phyloP scores from a whole-genome alignment of 2,113 vertebrate genomes.

The Hystrix brachyura region DNA sequence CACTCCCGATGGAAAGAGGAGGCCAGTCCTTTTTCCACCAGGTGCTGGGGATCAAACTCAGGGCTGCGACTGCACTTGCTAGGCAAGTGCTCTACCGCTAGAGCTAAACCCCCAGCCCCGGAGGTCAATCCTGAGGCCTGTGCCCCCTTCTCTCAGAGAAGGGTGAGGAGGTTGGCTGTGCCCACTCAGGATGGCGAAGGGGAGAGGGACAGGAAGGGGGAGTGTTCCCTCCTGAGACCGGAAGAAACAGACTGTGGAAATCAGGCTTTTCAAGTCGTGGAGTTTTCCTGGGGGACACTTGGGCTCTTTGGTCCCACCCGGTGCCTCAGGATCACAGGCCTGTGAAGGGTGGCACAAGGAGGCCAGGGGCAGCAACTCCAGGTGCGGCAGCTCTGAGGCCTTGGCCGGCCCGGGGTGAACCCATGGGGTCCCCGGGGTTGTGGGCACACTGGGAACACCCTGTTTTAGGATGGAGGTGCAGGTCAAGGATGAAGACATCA shows the following conservation, averaged over 20 bases:
- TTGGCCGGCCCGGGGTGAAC: background rate
- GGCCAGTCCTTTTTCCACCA: too few relatives aligned
- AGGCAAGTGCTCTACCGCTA: too few relatives aligned
- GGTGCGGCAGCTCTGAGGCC: background rate
- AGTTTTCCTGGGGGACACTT: background rate
- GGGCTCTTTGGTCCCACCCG: background rate
- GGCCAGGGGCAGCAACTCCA: background rate
- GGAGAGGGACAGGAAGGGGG: background rate
- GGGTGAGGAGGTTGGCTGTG: background rate
- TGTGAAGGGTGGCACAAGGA: background rate
- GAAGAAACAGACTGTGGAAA: background rate
- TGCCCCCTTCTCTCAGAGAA: background rate
- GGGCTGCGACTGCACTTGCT: too few relatives aligned
- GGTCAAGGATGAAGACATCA: background rate
- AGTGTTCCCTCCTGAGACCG: background rate
- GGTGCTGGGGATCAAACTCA: too few relatives aligned
- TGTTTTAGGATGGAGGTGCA: background rate
- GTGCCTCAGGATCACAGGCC: background rate
- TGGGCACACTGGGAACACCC: rapidly evolving
- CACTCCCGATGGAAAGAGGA: background rate
- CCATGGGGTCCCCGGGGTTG: rapidly evolving
- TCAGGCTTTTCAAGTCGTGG: background rate
- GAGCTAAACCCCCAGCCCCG: too few relatives aligned
- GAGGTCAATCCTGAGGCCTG: background rate
- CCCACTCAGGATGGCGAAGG: background rate